A percentile compares a stretch with the other conserved stretches of the same genome.
phyloP scores from a whole-genome alignment of 2,113 vertebrate genomes.

The Trinectes maculatus region DNA sequence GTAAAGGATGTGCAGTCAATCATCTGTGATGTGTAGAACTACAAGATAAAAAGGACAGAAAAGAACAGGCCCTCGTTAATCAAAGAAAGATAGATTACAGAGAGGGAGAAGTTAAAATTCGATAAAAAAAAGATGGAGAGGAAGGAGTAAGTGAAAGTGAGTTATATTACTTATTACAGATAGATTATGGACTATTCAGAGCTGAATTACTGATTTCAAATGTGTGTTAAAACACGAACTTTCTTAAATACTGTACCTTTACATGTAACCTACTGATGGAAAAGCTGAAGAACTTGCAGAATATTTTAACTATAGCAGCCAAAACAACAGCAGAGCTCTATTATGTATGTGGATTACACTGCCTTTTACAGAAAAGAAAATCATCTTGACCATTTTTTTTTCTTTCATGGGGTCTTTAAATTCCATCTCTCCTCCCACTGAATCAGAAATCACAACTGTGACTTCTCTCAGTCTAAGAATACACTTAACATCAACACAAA shows the following conservation, averaged over 20 bases:
- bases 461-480: slow-evolving; percentile 17
- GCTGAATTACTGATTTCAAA: too few relatives aligned
- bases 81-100: too few relatives aligned
- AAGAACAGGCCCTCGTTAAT: slow-evolving; percentile 12
- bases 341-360: too few relatives aligned
- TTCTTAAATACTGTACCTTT: background rate
- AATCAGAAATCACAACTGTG: background rate
- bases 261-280: background rate
- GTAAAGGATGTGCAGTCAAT: slow-evolving; percentile 47
- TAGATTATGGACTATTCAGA: too few relatives aligned
- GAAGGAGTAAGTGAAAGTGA: background rate
- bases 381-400: too few relatives aligned
- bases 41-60: slow-evolving; percentile 50
- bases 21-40: slow-evolving; percentile 53
- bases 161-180: background rate
- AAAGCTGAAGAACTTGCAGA: slow-evolving; percentile 5
- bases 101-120: slow-evolving; percentile 20
- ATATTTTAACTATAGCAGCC: too few relatives aligned
- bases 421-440: slow-evolving; percentile 31
- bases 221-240: too few relatives aligned
- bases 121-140: background rate
- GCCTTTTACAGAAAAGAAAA: too few relatives aligned
- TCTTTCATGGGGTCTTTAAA: slow-evolving; percentile 47
- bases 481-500: slow-evolving; percentile 24
- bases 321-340: too few relatives aligned